phyloP scores from a whole-genome alignment of 1,140 invertebrate genomes.

The Apis cerana region DNA sequence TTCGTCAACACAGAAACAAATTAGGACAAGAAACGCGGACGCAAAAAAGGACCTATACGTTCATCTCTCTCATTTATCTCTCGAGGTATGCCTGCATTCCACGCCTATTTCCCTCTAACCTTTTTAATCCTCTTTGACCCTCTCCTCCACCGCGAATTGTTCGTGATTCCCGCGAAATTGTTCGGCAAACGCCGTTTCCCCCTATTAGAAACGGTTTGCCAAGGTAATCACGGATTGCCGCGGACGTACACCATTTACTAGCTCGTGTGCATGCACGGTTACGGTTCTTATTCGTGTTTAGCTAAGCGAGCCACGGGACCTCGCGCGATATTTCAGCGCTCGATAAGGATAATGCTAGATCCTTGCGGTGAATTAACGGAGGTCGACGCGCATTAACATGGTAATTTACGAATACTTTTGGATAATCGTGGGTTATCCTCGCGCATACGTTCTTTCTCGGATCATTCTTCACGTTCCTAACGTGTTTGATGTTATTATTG shows the following conservation, averaged over 20 bases:
- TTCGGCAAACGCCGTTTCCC: slow-evolving; percentile 3
- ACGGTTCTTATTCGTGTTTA: slow-evolving; percentile 37
- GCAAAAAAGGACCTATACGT: not conserved
- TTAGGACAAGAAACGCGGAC: not conserved
- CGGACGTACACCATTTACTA: not conserved
- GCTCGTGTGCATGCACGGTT: not conserved
- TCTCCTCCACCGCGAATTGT: too few relatives aligned
- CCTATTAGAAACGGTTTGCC: slow-evolving; percentile 1
- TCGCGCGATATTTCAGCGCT: slow-evolving; percentile 43
- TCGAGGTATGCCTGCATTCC: too few relatives aligned
- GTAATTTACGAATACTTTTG: slow-evolving; percentile 59
- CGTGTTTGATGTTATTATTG: not conserved
- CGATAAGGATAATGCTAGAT: slow-evolving; percentile 50
- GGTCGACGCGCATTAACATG: slow-evolving; percentile 56
- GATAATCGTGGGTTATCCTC: slow-evolving; percentile 42
- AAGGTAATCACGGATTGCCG: slow-evolving; percentile 18
- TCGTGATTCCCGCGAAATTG: slow-evolving; percentile 14
- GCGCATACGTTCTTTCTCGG: slow-evolving; percentile 50
- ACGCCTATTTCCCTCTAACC: not conserved
- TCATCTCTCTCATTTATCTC: not conserved
- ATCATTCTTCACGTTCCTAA: slow-evolving; percentile 33
- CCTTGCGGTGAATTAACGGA: slow-evolving; percentile 56
- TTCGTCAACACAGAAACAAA: not conserved
- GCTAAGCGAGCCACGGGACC: slow-evolving; percentile 1
- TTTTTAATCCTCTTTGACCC: not conserved